A percentile compares a stretch with the other conserved stretches of the same genome.
Conservation (phyloP, 2,888 invertebrate genomes). For the Caenorhabditis sulstoni region DNA sequence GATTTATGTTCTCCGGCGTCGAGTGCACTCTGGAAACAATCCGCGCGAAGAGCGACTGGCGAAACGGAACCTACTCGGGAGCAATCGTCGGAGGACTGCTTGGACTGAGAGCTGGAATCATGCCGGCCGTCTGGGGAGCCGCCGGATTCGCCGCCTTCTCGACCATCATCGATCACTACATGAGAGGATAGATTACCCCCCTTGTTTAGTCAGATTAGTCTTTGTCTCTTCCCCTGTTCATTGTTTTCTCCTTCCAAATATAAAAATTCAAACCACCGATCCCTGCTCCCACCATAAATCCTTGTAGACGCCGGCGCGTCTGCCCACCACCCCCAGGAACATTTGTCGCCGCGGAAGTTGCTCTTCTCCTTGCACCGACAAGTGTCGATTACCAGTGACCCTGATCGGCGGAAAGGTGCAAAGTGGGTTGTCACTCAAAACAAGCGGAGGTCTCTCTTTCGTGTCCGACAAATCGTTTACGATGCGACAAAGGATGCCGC, state of each 20-base stretch:
- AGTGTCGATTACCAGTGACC: conserved; percentile 50
- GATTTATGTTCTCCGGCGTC: conserved; percentile 91
- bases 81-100: conserved; percentile 87
- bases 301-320: conserved; percentile 41
- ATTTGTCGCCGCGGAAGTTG: conserved; percentile 47
- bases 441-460: conserved; percentile 30
- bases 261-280: neutral
- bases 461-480: conserved; percentile 60
- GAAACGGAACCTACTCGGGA: conserved; percentile 85
- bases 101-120: conserved; percentile 88
- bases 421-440: conserved; percentile 59
- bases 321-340: conserved; percentile 6
- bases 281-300: conserved; percentile 53
- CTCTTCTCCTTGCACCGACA: conserved; percentile 25
- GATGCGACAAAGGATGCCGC: conserved; percentile 53
- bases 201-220: conserved; percentile 25
- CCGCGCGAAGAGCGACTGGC: conserved; percentile 96
- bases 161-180: conserved; percentile 91
- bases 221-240: neutral
- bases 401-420: conserved; percentile 60
- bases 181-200: conserved; percentile 63
- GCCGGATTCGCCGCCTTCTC: conserved; percentile 98
- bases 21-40: conserved; percentile 91
- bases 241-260: conserved; percentile 6
- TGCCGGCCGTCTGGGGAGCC: conserved; percentile 91